Percentiles rank a stretch among this genome's conserved stretches.
Conservation (phyloP, 2,113 vertebrate species). For the Notothenia rossii region DNA sequence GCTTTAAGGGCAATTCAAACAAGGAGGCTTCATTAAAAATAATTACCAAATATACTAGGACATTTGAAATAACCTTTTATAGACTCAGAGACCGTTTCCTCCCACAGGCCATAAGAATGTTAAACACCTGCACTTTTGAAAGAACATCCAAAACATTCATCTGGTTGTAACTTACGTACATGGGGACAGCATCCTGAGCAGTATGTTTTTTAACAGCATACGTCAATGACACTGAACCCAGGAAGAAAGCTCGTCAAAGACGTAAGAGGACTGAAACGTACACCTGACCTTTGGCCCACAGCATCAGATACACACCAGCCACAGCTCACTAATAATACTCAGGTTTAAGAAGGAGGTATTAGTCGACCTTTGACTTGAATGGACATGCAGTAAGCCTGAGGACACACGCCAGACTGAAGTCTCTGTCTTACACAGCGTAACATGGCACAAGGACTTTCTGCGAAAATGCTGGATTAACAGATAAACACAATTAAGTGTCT, state of each 20-base stretch:
- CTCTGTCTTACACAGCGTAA: background rate
- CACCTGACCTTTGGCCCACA: conserved; percentile 21
- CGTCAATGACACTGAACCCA: conserved; percentile 34
- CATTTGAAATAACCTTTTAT: too few species aligned
- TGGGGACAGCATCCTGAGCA: background rate
- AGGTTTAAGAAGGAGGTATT: conserved; percentile 59
- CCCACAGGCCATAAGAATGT: too few species aligned
- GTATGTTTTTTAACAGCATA: conserved; percentile 29
- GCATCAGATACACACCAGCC: background rate
- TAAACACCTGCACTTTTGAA: too few species aligned
- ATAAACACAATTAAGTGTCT: conserved; percentile 48
- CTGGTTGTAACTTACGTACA: too few species aligned
- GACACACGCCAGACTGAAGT: conserved; percentile 8
- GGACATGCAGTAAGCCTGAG: conserved; percentile 41
- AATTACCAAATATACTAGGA: too few species aligned
- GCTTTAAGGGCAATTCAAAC: too few species aligned
- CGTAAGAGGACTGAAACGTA: conserved; percentile 34
- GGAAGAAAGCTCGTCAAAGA: conserved; percentile 33
- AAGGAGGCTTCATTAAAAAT: too few species aligned
- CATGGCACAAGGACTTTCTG: conserved; percentile 33
- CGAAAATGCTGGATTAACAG: conserved; percentile 67
- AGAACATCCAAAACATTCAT: too few species aligned
- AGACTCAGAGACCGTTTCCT: too few species aligned
- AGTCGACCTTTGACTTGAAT: conserved; percentile 55
- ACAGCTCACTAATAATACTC: conserved; percentile 43